Evolutionary conservation across 2,888 invertebrate genomes (phyloP).

Genomic region (Busseola fusca): DNA sequence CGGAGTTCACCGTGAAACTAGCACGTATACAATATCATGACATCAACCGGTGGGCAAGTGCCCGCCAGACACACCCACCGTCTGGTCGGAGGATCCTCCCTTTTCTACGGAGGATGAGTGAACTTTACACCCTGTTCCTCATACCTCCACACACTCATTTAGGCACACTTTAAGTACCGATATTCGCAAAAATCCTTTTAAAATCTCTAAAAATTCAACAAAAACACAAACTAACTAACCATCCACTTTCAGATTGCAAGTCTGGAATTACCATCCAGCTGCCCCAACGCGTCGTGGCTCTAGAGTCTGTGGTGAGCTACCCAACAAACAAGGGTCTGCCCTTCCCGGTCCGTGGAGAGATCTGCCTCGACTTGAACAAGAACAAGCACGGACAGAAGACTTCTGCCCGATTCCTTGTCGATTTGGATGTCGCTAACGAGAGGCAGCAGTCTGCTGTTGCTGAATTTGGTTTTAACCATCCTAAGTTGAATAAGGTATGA

Average conservation of each 20-base stretch:
- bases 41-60: too few species aligned
- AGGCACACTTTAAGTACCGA: neutral
- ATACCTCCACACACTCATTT: too few species aligned
- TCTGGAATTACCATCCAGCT: conserved; percentile 90
- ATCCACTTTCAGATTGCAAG: conserved; percentile 72
- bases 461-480: conserved; percentile 91
- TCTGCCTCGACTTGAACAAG: conserved; percentile 92
- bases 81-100: too few species aligned
- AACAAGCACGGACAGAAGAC: conserved; percentile 92
- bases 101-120: too few species aligned
- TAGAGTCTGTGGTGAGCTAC: conserved; percentile 88
- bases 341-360: conserved; percentile 90
- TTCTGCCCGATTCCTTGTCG: conserved; percentile 86
- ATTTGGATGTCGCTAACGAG: conserved; percentile 83
- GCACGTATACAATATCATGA: too few species aligned
- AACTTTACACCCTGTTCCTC: too few species aligned
- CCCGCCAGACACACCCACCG: too few species aligned
- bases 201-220: neutral
- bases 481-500: conserved; percentile 89
- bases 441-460: conserved; percentile 86
- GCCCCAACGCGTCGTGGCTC: conserved; percentile 91
- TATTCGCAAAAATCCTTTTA: neutral
- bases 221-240: neutral
- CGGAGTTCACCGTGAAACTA: too few species aligned
- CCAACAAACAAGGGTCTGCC: conserved; percentile 82